phyloP scores from a whole-genome alignment of 2,113 vertebrate genomes.

The Ceyx margarethae region DNA sequence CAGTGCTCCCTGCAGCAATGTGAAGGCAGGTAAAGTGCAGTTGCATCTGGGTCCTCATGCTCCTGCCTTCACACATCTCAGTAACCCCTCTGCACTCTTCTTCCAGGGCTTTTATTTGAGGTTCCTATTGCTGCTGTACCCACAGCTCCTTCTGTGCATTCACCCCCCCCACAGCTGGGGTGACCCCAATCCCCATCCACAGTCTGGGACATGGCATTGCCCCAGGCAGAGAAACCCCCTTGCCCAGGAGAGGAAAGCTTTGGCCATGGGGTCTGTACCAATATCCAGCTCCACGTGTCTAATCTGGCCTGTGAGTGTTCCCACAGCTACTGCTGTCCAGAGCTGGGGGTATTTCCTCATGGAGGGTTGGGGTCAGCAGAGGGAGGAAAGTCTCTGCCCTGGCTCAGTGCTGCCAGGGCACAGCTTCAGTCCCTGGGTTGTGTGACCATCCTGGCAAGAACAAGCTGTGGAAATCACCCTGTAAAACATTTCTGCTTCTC shows the following conservation, averaged over 20 bases:
- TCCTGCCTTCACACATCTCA: not conserved
- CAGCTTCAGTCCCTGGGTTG: not conserved
- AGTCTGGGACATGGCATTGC: not conserved
- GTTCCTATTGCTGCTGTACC: not conserved
- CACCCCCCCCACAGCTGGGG: not conserved
- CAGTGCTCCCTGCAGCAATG: not conserved
- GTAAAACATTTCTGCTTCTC: not conserved
- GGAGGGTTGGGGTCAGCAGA: not conserved
- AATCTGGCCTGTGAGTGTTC: not conserved
- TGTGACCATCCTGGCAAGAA: not conserved
- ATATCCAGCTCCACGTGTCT: not conserved
- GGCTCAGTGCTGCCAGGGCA: not conserved
- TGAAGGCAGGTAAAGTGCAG: not conserved
- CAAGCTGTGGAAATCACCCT: not conserved
- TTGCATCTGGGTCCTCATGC: not conserved
- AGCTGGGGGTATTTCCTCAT: not conserved
- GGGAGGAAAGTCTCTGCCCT: not conserved
- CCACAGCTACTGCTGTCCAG: rapidly evolving
- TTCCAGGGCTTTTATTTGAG: not conserved
- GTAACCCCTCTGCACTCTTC: rapidly evolving
- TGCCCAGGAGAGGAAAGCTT: not conserved
- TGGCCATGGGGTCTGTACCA: not conserved
- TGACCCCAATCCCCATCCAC: too few relatives aligned
- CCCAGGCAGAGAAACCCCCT: rapidly evolving
- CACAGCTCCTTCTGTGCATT: not conserved